Evolutionary conservation across 1,140 invertebrate genomes (phyloP), one percentile per base, ranked within the genome.

Genomic region (Panagrolaimus sp.): DNA sequence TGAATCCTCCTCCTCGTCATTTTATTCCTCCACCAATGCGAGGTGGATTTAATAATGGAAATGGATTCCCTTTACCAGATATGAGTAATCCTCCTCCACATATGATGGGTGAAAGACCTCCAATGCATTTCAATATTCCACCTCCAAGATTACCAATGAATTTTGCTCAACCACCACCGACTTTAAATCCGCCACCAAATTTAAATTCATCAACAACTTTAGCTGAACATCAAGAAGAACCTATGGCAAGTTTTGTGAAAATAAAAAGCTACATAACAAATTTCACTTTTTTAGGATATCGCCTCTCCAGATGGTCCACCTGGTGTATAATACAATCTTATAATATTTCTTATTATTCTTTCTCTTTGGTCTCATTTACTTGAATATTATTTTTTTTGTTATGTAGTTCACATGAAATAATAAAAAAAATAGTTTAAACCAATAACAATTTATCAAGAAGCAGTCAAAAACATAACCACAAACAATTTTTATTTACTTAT

Each of bases 391-490:
- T 57, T 11, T 57, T 57, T 20, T 57, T 57, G 20, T 20, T 57
- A 57, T n/a, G n/a, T 27, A 14, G 1, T 57, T 20, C 11, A 57
- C 4, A 57, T 11, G 11, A 57, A 23, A 57, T 8, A 4, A 57
- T 20, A 27, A 16, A 11, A 57, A 9, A n/a, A 57, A 16, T 13
- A 16, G n/a, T 57, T 57, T 57, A 57, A 25, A 57, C 20, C 51
- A 57, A 57, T 57, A 20, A 57, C 27, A 57, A 57, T 57, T 57
- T 57, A 57, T 57, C 20, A 57, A 25, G 4, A 57, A 57, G 51
- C 51, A 57, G 51, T 57, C 20, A 57, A 25, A 27, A 57, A 57
- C n/a, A 57, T 27, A 57, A 65, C 51, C 38, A 72, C 67, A 70
- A 62, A 74, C 64, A 47, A 64, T 65, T 53, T 68, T 51, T 5